Conservation (phyloP, 2,113 vertebrate genomes). For the Gallinago media region DNA sequence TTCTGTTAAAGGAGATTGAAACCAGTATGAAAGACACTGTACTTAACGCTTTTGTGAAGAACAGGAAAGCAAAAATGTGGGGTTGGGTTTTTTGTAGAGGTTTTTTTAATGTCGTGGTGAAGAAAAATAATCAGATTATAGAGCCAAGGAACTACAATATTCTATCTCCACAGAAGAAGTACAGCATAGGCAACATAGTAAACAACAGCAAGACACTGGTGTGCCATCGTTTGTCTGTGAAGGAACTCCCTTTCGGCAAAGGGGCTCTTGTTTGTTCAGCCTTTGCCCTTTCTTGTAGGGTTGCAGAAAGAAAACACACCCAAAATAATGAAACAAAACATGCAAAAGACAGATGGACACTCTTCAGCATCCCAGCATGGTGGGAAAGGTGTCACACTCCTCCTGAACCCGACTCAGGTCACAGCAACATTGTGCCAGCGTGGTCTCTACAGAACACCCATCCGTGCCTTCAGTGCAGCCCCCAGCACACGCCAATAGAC, state of each 20-base stretch:
- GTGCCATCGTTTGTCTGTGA: not conserved
- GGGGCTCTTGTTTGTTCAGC: not conserved
- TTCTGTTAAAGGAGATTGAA: not conserved
- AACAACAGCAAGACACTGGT: not conserved
- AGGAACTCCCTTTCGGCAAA: not conserved
- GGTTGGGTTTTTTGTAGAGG: not conserved
- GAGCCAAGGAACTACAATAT: not conserved
- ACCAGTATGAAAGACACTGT: not conserved
- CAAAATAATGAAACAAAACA: not conserved
- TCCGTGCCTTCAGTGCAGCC: not conserved
- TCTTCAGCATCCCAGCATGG: not conserved
- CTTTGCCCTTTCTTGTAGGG: not conserved
- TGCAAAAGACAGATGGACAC: not conserved
- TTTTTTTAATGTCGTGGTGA: not conserved
- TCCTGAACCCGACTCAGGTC: not conserved
- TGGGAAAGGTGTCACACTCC: not conserved
- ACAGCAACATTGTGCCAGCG: not conserved
- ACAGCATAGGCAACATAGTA: not conserved
- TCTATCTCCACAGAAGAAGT: not conserved
- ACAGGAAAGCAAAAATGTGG: not conserved
- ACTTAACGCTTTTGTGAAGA: not conserved
- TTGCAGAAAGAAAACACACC: not conserved
- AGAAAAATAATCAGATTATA: not conserved
- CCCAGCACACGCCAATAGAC: not conserved
- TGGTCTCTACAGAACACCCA: fast-evolving